Percentiles rank a stretch among this genome's conserved stretches.
Evolutionary conservation across 2,113 vertebrate species (phyloP).

Genomic region (Meriones unguiculatus): DNA sequence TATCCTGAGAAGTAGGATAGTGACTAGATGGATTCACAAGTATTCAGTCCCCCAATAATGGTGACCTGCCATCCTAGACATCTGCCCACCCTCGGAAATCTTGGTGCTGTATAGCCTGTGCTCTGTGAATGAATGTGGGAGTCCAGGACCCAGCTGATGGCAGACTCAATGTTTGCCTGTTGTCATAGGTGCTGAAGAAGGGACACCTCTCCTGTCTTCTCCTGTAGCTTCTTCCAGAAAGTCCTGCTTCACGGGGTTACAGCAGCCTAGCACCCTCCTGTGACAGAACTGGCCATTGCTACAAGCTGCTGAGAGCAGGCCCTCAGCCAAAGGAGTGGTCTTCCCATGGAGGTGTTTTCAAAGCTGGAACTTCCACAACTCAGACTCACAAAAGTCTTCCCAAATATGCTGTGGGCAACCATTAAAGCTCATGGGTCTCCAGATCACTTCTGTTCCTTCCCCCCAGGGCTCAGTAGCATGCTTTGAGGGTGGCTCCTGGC

Average conservation of each 20-base stretch:
- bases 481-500: not conserved
- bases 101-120: accelerated
- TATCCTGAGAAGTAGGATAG: not conserved
- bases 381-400: not conserved
- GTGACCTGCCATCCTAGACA: not conserved
- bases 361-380: accelerated
- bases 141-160: not conserved
- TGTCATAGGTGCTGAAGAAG: not conserved
- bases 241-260: not conserved
- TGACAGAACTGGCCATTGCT: not conserved
- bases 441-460: not conserved
- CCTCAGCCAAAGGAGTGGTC: not conserved
- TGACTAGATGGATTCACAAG: not conserved
- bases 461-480: not conserved
- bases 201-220: not conserved
- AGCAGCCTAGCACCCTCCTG: accelerated
- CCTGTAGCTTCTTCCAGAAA: not conserved
- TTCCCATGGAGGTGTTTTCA: not conserved
- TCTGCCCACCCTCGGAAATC: not conserved
- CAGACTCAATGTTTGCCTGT: not conserved
- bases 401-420: not conserved
- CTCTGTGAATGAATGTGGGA: not conserved
- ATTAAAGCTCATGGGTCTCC: not conserved
- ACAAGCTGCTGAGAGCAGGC: not conserved
- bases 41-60: accelerated